Evolutionary conservation across 2,797 vertebrate genomes (phyloP).

Genomic region (Takifugu ocellatus): DNA sequence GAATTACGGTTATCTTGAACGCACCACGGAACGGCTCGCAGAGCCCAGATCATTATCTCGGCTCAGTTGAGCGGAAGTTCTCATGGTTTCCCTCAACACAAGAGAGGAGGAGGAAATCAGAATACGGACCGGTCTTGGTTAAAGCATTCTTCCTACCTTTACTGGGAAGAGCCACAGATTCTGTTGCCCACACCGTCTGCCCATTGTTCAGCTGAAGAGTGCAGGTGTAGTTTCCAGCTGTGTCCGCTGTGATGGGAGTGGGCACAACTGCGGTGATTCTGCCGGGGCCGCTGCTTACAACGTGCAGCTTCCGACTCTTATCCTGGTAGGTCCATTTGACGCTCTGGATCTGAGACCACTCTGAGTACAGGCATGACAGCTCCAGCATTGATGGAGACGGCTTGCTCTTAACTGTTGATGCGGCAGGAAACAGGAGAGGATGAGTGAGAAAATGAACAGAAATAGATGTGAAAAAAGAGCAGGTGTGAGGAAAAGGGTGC

Average conservation of each 20-base stretch:
- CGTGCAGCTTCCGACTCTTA: conserved; percentile 12
- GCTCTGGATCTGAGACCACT: conserved; percentile 44
- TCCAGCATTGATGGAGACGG: conserved; percentile 17
- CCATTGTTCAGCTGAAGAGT: conserved; percentile 62
- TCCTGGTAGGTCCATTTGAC: conserved; percentile 64
- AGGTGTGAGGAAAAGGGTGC: conserved; percentile 6
- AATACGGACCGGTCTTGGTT: conserved; percentile 13
- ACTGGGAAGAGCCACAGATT: conserved; percentile 42
- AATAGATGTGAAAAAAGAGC: conserved; percentile 18
- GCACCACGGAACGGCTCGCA: conserved; percentile 24
- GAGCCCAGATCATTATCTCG: conserved; percentile 42
- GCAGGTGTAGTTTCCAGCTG: conserved; percentile 75
- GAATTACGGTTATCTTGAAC: conserved; percentile 25
- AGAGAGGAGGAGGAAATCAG: conserved; percentile 4
- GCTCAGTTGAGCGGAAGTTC: conserved; percentile 39
- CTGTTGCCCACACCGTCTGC: conserved; percentile 37
- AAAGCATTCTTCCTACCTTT: conserved; percentile 26
- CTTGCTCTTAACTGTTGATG: conserved; percentile 48
- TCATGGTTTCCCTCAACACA: conserved; percentile 1
- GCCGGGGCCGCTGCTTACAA: conserved; percentile 30
- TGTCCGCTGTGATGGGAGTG: conserved; percentile 56
- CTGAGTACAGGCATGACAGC: conserved; percentile 63
- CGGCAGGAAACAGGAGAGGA: conserved; percentile 3
- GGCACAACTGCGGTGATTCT: conserved; percentile 42
- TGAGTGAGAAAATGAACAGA: conserved; percentile 23